phyloP scores from a whole-genome alignment of 2,113 vertebrate genomes.

The Caranx ignobilis region DNA sequence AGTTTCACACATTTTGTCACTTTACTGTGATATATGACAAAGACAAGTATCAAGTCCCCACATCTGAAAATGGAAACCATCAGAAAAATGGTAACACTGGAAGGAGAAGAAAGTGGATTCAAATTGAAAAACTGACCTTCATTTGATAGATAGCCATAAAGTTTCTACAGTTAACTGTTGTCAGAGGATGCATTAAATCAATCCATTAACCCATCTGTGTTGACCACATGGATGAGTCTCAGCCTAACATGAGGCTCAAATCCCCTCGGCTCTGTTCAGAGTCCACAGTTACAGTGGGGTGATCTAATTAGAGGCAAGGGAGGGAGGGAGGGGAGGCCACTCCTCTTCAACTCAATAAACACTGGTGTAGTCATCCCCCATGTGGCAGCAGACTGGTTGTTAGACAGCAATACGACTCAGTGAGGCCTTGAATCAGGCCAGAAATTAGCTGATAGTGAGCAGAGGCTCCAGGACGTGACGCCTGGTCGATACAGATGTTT shows the following conservation, averaged over 20 bases:
- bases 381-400: constrained; percentile 52
- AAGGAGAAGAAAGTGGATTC: no score
- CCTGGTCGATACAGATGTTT: neutral
- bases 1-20: neutral
- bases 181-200: no score
- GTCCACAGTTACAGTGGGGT: constrained; percentile 57
- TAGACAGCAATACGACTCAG: constrained; percentile 33
- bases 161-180: no score
- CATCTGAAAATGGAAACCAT: neutral
- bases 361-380: constrained; percentile 64
- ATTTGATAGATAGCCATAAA: no score
- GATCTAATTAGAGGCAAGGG: constrained; percentile 64
- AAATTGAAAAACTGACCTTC: no score
- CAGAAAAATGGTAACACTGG: neutral
- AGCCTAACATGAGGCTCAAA: constrained; percentile 27
- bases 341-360: constrained; percentile 69
- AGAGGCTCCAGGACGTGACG: neutral
- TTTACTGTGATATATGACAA: neutral
- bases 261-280: constrained; percentile 27
- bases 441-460: neutral
- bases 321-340: constrained; percentile 40
- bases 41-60: neutral
- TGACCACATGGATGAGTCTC: neutral
- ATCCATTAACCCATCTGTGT: constrained; percentile 22
- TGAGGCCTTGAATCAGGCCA: constrained; percentile 29